Evolutionary conservation across 2,888 invertebrate species (phyloP).

Genomic region (Meta bourneti): DNA sequence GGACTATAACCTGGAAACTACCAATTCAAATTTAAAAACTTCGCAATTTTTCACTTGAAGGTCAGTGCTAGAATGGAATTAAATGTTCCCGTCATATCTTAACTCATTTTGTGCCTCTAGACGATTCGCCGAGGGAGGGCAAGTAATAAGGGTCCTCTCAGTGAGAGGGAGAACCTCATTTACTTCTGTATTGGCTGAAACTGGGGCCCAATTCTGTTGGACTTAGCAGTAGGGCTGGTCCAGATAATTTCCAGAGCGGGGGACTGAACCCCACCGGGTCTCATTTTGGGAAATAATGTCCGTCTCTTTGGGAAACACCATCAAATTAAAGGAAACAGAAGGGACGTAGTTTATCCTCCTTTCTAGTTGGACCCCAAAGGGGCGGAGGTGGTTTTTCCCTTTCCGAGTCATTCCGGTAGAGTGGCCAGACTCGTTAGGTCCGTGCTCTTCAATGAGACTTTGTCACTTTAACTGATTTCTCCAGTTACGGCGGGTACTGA

Average conservation of each 20-base stretch:
- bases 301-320: constrained; percentile 56
- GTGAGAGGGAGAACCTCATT: constrained; percentile 54
- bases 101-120: neutral
- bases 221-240: constrained; percentile 27
- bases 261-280: constrained; percentile 39
- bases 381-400: constrained; percentile 44
- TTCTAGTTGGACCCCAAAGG: constrained; percentile 44
- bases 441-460: constrained; percentile 35
- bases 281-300: constrained; percentile 59
- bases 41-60: no score
- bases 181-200: constrained; percentile 35
- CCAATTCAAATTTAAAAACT: no score
- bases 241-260: constrained; percentile 52
- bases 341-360: constrained; percentile 60
- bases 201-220: constrained; percentile 22
- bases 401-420: constrained; percentile 44
- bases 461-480: constrained; percentile 61
- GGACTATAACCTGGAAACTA: no score
- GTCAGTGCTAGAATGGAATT: no score
- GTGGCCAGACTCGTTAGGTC: constrained; percentile 36
- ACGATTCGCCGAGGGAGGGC: neutral
- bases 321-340: constrained; percentile 60
- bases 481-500: constrained; percentile 1
- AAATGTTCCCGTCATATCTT: no score
- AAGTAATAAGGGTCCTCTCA: constrained; percentile 39